Base-by-base conservation (phyloP, 2,888 invertebrate species). In the Apotomis turbidana region DNA sequence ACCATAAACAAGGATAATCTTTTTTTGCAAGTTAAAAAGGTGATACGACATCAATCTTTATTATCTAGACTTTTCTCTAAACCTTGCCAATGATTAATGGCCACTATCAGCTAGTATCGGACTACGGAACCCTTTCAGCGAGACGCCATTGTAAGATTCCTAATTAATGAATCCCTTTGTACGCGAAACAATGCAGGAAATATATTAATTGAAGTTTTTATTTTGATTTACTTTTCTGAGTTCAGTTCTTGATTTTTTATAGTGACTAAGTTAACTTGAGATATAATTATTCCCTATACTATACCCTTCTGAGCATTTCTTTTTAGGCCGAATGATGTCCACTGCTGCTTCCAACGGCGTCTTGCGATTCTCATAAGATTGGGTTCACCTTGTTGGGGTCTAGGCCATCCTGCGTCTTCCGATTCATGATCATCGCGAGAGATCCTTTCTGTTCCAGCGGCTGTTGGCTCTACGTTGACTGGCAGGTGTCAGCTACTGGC, bases 81-180 rank as follows among this genome's bases (percentile, higher is more conserved):
- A 68, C 61, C 61, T 51, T 67, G 58, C 54, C 63, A 72, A 54
- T 72, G 72, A 72, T 72, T 68, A 72, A 72, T 72, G 63, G 44
- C 51, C 63, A 63, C 72, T 72, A 68, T 72, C 72, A 61, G 54
- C 51, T 70, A 66, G 71, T 71, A 71, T 71, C 71, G 67, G 66
- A 72, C 67, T 63, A 38, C 69, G 57, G 64, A 66, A 70, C 70
- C 68, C 68, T 71, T 72, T 63, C 63, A 68, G 63, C 58, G 15
- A 68, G 69, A 70, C 67, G 68, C 68, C 63, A 63, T 72, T 72
- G 72, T 72, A 72, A 72, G 68, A 72, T 72, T 68, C 63, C 59
- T 68, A 72, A 72, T 72, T 72, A 72, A 72, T 72, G 72, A 72
- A 71, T 72, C 63, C 72, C 58, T 72, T 72, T 72, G 72, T 72